phyloP scores from a whole-genome alignment of 2,797 vertebrate genomes.

The Eremophila alpestris region DNA sequence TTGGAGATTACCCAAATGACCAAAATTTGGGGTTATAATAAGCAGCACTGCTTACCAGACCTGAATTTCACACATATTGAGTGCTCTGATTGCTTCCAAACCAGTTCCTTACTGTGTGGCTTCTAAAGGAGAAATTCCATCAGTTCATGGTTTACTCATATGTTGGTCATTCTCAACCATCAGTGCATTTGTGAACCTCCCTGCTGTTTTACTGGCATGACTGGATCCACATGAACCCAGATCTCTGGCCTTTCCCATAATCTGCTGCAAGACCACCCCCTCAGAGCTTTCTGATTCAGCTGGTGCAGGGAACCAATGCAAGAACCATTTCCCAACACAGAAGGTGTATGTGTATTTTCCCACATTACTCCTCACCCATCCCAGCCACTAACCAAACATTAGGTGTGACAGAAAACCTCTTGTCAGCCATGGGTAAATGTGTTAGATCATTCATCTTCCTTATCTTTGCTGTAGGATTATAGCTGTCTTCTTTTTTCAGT shows the following conservation, averaged over 20 bases:
- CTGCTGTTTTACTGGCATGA: background rate
- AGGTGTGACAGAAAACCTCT: background rate
- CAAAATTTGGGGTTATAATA: background rate
- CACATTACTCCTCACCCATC: background rate
- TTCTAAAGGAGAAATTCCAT: background rate
- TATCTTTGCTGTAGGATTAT: background rate
- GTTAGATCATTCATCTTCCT: background rate
- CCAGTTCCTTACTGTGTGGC: background rate
- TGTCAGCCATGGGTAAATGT: background rate
- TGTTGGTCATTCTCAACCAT: background rate
- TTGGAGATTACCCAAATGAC: background rate
- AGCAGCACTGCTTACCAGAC: background rate
- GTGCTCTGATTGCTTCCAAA: background rate
- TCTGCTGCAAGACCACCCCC: background rate
- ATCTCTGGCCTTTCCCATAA: background rate
- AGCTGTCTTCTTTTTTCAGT: background rate
- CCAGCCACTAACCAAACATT: background rate
- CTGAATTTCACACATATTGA: background rate
- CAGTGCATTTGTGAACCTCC: background rate
- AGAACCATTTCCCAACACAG: background rate
- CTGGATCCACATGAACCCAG: background rate
- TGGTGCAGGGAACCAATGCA: background rate
- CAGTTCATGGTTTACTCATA: background rate
- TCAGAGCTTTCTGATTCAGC: slow-evolving; percentile 1
- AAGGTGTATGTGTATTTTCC: background rate